Base-by-base conservation (phyloP, 2,797 vertebrate species). In the Phoeniculus purpureus region DNA sequence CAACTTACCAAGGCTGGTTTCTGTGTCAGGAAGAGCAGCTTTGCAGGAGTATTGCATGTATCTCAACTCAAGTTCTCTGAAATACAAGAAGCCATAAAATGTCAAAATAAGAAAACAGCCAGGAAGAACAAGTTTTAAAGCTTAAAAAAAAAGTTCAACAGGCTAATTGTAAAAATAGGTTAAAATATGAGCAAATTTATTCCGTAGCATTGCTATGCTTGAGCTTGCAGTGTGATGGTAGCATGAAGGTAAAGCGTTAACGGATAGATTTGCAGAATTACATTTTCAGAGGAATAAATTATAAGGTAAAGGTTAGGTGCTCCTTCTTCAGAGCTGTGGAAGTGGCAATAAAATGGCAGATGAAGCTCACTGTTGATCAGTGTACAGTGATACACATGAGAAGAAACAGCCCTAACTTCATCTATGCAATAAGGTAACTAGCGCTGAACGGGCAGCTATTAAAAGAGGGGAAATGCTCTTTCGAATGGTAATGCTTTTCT, bases 401-500 rank as follows among this genome's bases (percentile, higher is more conserved):
- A 93, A 87, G 82, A 91, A 93, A 85, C 25, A 20, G 25, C 40
- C 26, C 15, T 64, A 92, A 89, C 54, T 96, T 92, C 71, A 93
- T 92, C 29, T 32, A 74, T 80, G 78, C 86, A 93, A 3, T 81
- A 64, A 74, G 54, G 86, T 73, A 94, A 88, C 81, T 86, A 85
- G 50, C 83, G 40, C 47, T 34, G 77, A 81, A 92, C 0, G 0
- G 68, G 29, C 65, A 86, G 45, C 78, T 92, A 65, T 92, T 94
- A 90, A 78, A 95, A 84, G 75, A 64, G 22, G 4, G 12, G 16
- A 91, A 91, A 90, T 50, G 75, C 62, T 94, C 78, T 94, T 95
- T 93, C 0, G 15, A 87, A 90, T 8, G 11, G 55, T 90, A 92
- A 86, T 91, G 83, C 47, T 75, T 92, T 88, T 87, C 61, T 82